Evolutionary conservation across 2,888 invertebrate genomes (phyloP), one percentile per base, ranked within the genome.

Genomic region (Corythucha ciliata): DNA sequence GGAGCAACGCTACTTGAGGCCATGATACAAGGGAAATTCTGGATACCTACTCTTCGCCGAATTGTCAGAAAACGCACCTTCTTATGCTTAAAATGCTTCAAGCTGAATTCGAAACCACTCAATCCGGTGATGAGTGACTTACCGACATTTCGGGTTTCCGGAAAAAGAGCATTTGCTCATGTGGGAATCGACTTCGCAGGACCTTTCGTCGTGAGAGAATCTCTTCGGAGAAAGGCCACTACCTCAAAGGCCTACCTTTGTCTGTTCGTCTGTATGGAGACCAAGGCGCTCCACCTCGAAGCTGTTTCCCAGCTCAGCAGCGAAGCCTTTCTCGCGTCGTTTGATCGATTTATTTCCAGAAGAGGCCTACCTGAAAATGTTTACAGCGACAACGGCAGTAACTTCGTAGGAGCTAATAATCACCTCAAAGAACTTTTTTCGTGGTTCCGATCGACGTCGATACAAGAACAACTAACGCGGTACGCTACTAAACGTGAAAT

Each of bases 231-330:
- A 20, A 26, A 51, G 16, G 34, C 27, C 10, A n/a, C 4, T 6
- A 21, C 26, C 8, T 47, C 46, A 8, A 61, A 62, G 42, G 45
- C 51, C 12, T 63, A 62, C 47, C 18, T 61, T 20, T 41, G 52
- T 3, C 24, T 62, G n/a, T 66, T 66, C 39, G 54, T 66, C 4
- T 67, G 66, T 44, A 50, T 65, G 26, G 41, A 57, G 1, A 59
- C 61, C 1, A 63, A 63, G 48, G 66, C 66, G 0, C 53, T 66
- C 4, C 63, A 67, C 45, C 42, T 66, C 8, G 65, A 66, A 52
- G 40, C 64, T 1, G 65, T 64, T 4, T 59, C 59, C 16, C 59
- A 62, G 14, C 29, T 67, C 1, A 59, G 62, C 0, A 61, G 64
- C 0, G 63, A 64, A 14, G 57, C 58, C 1, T 67, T 67, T 51